Percentiles rank a stretch among this genome's conserved stretches.
Conservation (phyloP, 2,797 vertebrate species). For the Manis pentadactyla region DNA sequence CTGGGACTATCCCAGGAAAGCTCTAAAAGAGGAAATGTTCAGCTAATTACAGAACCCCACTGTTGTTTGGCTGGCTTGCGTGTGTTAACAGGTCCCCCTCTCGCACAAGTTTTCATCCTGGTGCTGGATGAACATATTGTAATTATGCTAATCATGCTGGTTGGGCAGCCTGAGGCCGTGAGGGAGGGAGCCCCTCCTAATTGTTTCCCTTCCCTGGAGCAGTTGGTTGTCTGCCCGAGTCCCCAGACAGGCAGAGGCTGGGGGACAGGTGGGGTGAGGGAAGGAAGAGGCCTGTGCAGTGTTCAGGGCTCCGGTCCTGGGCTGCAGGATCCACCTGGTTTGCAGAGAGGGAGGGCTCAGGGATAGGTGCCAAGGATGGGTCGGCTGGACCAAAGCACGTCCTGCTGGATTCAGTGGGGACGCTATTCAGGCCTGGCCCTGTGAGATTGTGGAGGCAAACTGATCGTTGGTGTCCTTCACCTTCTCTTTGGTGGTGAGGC, state of each 20-base stretch:
- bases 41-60: slow-evolving; percentile 83
- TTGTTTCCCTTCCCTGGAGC: slow-evolving; percentile 76
- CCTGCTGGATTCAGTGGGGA: slow-evolving; percentile 41
- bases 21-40: slow-evolving; percentile 78
- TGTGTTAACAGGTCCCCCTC: slow-evolving; percentile 69
- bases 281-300: not conserved
- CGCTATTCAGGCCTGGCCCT: not conserved
- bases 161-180: slow-evolving; percentile 79
- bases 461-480: not conserved
- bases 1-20: slow-evolving; percentile 75
- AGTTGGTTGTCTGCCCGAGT: slow-evolving; percentile 48
- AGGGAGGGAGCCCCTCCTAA: slow-evolving; percentile 75
- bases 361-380: not conserved
- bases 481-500: not conserved
- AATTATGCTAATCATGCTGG: slow-evolving; percentile 86
- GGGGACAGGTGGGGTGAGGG: not conserved
- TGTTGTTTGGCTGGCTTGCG: slow-evolving; percentile 83
- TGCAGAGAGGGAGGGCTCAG: not conserved
- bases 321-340: not conserved
- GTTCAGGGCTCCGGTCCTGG: not conserved
- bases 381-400: slow-evolving; percentile 1
- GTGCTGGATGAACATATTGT: slow-evolving; percentile 81
- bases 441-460: not conserved
- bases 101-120: slow-evolving; percentile 77
- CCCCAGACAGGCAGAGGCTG: not conserved